Evolutionary conservation across 53 echinoderm and acorn worm genomes (phyloP).

Genomic region (Temnopleurus reevesii): DNA sequence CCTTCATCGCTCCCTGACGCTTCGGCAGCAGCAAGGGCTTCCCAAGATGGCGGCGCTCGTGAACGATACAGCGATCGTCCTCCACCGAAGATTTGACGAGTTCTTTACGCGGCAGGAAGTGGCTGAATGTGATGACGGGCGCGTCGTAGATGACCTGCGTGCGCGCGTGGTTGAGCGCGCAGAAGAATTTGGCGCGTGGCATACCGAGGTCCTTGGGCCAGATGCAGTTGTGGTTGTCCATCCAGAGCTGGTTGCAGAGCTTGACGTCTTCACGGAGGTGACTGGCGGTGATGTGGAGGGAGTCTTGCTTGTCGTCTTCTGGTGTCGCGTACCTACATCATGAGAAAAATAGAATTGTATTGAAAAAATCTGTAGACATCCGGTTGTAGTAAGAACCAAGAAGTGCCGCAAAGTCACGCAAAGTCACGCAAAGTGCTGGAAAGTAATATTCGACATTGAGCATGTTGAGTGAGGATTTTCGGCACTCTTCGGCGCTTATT

Average conservation of each 20-base stretch:
- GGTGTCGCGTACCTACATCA: conserved; percentile 81
- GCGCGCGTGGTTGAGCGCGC: conserved; percentile 67
- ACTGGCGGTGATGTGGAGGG: conserved; percentile 66
- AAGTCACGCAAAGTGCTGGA: neutral
- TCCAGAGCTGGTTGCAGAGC: conserved; percentile 74
- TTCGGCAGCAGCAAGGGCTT: conserved; percentile 63
- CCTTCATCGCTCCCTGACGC: conserved; percentile 84
- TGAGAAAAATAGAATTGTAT: neutral
- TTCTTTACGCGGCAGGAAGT: conserved; percentile 90
- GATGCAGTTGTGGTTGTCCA: conserved; percentile 94
- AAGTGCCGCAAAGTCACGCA: too few relatives aligned
- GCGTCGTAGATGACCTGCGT: conserved; percentile 72
- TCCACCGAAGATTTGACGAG: conserved; percentile 70
- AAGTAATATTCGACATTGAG: neutral
- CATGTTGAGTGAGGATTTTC: too few relatives aligned
- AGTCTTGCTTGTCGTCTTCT: conserved; percentile 81
- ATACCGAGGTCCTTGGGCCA: conserved; percentile 79
- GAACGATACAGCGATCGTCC: conserved; percentile 61
- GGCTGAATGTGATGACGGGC: conserved; percentile 92
- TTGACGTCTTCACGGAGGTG: conserved; percentile 60
- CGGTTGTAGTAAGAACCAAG: too few relatives aligned
- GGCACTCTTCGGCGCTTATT: too few relatives aligned
- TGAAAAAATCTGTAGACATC: too few relatives aligned
- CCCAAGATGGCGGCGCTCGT: conserved; percentile 71
- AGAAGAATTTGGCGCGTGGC: conserved; percentile 84